These are phyloP conservation scores for Idris sp. DNA, from an alignment of 1,140 invertebrate genomes.

Conservation along the genomic window DNA sequence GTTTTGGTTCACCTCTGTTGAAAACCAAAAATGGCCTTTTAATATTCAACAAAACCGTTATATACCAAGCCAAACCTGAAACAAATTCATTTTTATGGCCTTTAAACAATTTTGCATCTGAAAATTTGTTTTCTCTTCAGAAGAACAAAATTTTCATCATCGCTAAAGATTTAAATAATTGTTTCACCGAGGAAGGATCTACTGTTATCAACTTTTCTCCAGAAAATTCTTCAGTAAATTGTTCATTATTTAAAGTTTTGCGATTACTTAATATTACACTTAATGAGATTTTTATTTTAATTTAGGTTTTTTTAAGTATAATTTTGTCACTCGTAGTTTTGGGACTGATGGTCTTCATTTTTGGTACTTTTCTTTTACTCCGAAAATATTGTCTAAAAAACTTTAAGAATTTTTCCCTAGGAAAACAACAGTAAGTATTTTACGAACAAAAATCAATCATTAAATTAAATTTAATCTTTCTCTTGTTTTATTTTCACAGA, in stretches of 20 bases:
- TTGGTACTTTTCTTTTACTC: slow-evolving; percentile 14
- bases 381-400: slow-evolving; percentile 27
- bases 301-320: slow-evolving; percentile 22
- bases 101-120: slow-evolving; percentile 2
- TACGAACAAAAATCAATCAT: background rate
- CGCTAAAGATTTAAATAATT: slow-evolving; percentile 64
- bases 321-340: slow-evolving; percentile 26
- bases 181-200: slow-evolving; percentile 59
- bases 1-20: slow-evolving; percentile 66
- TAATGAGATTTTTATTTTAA: background rate
- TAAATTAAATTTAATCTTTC: slow-evolving; percentile 11
- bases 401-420: slow-evolving; percentile 32
- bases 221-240: slow-evolving; percentile 44
- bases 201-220: slow-evolving; percentile 35
- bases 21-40: slow-evolving; percentile 65
- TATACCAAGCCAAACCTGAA: slow-evolving; percentile 51
- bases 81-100: slow-evolving; percentile 60
- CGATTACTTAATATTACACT: no score
- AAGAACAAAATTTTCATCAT: slow-evolving; percentile 65
- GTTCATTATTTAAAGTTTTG: no score
- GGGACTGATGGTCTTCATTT: slow-evolving; percentile 18
- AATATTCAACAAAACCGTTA: slow-evolving; percentile 69
- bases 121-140: slow-evolving; percentile 31
- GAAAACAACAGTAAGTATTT: slow-evolving; percentile 25
- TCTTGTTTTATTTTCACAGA: slow-evolving; percentile 15